Percentiles rank a stretch among this genome's conserved stretches.
Evolutionary conservation across 2,113 vertebrate species (phyloP).

Genomic region (Cyanistes caeruleus): DNA sequence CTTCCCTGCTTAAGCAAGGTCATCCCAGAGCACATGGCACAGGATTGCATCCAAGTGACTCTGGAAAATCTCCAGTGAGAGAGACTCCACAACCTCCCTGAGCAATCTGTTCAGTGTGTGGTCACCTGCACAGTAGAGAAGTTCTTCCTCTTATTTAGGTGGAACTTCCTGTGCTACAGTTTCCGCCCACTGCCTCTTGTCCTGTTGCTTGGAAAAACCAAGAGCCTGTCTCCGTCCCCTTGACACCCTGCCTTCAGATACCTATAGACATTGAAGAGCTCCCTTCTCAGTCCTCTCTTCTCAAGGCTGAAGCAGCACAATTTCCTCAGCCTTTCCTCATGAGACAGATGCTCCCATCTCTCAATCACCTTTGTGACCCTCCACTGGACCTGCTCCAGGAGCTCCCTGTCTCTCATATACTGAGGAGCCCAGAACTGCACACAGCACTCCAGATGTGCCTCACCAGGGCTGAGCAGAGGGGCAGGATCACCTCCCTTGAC

Average conservation of each 20-base stretch:
- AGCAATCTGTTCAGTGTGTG: background rate
- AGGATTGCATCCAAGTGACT: background rate
- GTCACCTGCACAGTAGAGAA: background rate
- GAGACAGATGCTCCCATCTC: background rate
- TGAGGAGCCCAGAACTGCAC: background rate
- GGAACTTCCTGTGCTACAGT: background rate
- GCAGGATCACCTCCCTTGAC: background rate
- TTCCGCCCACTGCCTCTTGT: background rate
- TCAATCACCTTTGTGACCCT: background rate
- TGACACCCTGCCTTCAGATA: background rate
- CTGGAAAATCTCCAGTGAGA: background rate
- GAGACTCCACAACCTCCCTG: background rate
- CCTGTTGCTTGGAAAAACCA: background rate
- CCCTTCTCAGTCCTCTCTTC: background rate
- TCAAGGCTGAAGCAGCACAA: background rate
- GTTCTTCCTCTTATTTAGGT: background rate
- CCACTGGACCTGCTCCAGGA: fast-evolving
- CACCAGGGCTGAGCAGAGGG: background rate
- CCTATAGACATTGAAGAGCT: background rate
- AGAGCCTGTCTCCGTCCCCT: background rate
- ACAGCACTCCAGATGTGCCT: background rate
- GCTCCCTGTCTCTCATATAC: background rate
- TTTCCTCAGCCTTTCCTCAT: background rate
- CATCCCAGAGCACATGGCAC: background rate
- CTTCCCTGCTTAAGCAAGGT: background rate